These are phyloP conservation scores for Sebastes hopkinsi DNA, from an alignment of 2,797 vertebrate species.

Conservation along the genomic window DNA sequence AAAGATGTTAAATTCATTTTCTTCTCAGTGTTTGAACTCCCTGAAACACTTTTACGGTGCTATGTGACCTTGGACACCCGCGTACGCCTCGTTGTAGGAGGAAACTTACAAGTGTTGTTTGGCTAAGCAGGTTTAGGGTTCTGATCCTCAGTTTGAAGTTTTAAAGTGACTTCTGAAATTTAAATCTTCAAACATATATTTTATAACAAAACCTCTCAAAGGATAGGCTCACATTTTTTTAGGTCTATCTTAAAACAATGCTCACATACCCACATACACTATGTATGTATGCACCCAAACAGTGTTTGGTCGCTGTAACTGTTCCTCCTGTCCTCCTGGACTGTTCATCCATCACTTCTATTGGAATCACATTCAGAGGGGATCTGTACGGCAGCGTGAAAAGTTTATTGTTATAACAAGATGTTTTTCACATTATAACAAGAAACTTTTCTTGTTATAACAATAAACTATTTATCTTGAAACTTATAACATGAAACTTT, in stretches of 20 bases:
- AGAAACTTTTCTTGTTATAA: too few relatives aligned
- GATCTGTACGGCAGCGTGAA: too few relatives aligned
- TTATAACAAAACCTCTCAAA: neutral
- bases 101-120: neutral
- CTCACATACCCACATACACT: neutral
- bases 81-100: neutral
- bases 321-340: neutral
- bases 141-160: neutral
- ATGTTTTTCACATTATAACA: too few relatives aligned
- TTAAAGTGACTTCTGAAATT: neutral
- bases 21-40: neutral
- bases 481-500: too few relatives aligned
- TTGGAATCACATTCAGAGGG: neutral
- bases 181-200: neutral
- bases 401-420: too few relatives aligned
- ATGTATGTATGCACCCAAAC: neutral
- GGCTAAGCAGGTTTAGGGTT: neutral
- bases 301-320: neutral
- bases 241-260: neutral
- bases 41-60: neutral
- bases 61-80: neutral
- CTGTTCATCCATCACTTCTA: neutral
- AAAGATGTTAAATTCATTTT: constrained; percentile 6
- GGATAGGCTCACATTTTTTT: neutral
- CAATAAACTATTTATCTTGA: too few relatives aligned